Percentiles rank a stretch among this genome's conserved stretches.
These are phyloP conservation scores for Xiphorhynchus erythropygius DNA, from an alignment of 2,797 vertebrate species.

Conservation along the genomic window DNA sequence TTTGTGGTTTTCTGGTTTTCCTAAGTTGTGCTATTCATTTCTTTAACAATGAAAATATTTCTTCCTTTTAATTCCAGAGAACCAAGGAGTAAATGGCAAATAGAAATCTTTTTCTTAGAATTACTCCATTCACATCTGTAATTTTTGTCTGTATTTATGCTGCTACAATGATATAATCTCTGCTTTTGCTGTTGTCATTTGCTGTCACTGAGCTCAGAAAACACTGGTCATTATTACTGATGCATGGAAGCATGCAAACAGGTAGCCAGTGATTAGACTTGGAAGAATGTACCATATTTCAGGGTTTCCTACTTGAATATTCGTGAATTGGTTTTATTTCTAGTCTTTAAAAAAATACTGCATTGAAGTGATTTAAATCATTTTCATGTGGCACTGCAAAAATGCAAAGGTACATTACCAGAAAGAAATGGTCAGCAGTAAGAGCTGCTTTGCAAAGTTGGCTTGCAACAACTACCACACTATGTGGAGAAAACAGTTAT, in stretches of 20 bases:
- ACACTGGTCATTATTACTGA: conserved; percentile 26
- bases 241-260: background rate
- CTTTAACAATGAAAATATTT: background rate
- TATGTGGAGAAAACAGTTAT: conserved; percentile 70
- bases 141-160: conserved; percentile 14
- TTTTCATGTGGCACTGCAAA: conserved; percentile 44
- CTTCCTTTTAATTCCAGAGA: conserved; percentile 17
- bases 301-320: conserved; percentile 37
- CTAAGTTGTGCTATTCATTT: background rate
- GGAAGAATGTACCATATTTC: conserved; percentile 22
- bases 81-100: background rate
- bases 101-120: background rate
- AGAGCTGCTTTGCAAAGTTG: conserved; percentile 58
- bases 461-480: conserved; percentile 30
- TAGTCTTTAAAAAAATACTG: conserved; percentile 17
- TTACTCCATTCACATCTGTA: background rate
- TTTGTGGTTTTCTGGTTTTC: background rate
- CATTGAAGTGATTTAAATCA: conserved; percentile 39
- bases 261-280: conserved; percentile 16
- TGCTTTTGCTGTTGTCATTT: conserved; percentile 5
- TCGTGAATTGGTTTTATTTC: conserved; percentile 29
- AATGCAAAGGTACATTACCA: conserved; percentile 29
- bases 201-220: conserved; percentile 4
- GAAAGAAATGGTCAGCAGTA: conserved; percentile 48
- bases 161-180: background rate